Evolutionary conservation across 1,140 invertebrate species (phyloP), one percentile per base, ranked within the genome.

Genomic region (Brachionus plicatilis): DNA sequence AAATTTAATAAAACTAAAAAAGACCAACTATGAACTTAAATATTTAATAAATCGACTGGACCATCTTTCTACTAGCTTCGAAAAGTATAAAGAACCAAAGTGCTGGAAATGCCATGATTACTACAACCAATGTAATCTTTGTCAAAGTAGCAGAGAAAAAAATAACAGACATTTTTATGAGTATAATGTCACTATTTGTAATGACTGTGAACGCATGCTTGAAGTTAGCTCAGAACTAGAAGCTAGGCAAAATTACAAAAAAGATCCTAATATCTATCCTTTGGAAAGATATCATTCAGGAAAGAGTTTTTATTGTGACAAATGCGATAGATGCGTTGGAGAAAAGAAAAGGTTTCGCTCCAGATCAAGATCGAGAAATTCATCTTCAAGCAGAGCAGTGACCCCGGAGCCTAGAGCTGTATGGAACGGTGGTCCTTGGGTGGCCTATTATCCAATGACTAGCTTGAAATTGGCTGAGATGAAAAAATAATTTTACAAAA

Each of bases 381-480:
- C 43, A 27, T 76, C 27, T 12, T 47, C 72, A 76, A 76, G 72
- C 47, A 41, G 72, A 9, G 43, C 12, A 0, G 72, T 76, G 12
- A 76, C 72, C n/a, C 72, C 72, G 29, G 72, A 76, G 12, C 72
- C 72, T 4, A 47, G 72, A 76, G 17, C 72, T 50, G 1, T 50
- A 29, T 76, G 72, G 72, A 76, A 76, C 24, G 72, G 27, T 45
- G 72, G 72, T 50, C 72, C 72, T 76, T 76, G 72, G 72, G 72
- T 76, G 11, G 3, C 43, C 24, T 76, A 76, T 76, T 76, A 76
- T 76, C 72, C 72, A 24, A 50, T 47, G 72, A 76, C 72, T 4
- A 47, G 50, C 1, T 76, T 24, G 8, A 76, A 76, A 50, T 29
- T 76, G 27, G 9, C 41, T 50, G 72, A 76, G 14, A 50, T 50